Base-by-base conservation (phyloP, 2,113 vertebrate genomes). In the Apus apus region DNA sequence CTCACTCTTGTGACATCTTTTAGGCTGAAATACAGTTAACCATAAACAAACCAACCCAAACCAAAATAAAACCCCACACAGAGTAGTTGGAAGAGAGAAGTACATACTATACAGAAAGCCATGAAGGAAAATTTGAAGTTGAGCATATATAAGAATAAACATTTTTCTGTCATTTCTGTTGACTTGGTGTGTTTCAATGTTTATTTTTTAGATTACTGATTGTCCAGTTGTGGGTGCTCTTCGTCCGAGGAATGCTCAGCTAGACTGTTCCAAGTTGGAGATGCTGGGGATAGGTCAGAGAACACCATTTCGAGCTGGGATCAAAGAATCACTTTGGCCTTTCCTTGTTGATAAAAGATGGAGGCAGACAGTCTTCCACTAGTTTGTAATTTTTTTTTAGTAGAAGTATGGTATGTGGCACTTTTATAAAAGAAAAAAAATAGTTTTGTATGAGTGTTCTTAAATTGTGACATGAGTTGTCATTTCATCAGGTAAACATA, bases 291-390 rank as follows among this genome's bases (percentile, higher is more conserved):
- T 99, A 67, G 98, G 98, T 11, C 98, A 99, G 29, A 97, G 98
- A 25, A 99, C 98, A 0, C 98, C 99, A 2, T 99, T 99, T 96
- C 97, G 98, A 87, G 84, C 97, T 14, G 99, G 99, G 51, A 98
- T 99, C 91, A 98, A 93, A 26, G 98, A 99, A 72, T 98, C 98
- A 16, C 98, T 99, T 90, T 99, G 99, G 99, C 99, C 99, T 43
- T 99, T 99, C 95, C 99, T 99, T 15, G 97, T 98, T 2, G 99
- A 99, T 97, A 99, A 99, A 95, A 98, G 98, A 96, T 99, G 99
- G 99, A 98, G 99, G 89, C 99, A 99, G 96, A 99, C 99, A 0
- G 99, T 99, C 78, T 99, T 99, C 97, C 99, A 98, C 96, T 98
- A 98, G 96, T 95, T 97, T 96, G 61, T 94, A 94, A 80, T 73